phyloP scores from a whole-genome alignment of 2,797 vertebrate species.

The Clarias laeviceps region DNA sequence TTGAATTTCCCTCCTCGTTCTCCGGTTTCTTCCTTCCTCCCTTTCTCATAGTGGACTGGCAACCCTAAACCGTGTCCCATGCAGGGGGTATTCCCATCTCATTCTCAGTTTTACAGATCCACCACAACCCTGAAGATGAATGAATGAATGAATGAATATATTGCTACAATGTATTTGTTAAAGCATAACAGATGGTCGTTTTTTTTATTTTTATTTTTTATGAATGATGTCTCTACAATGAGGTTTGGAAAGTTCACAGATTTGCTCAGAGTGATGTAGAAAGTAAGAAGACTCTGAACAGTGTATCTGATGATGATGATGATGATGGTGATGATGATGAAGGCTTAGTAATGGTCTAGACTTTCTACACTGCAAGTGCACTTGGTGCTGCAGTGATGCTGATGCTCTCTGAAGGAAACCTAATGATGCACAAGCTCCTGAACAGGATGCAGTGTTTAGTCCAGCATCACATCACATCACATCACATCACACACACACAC shows the following conservation, averaged over 20 bases:
- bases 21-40: not conserved
- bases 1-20: not conserved
- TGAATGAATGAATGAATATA: not conserved
- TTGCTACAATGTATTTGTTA: not conserved
- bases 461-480: not conserved
- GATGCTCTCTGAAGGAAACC: not conserved
- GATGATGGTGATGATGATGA: not conserved
- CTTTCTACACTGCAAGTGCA: not conserved
- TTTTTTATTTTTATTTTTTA: too few relatives aligned
- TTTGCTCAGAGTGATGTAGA: not conserved
- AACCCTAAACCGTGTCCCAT: not conserved
- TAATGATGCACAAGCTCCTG: not conserved
- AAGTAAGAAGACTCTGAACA: not conserved
- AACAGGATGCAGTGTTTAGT: not conserved
- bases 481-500: not conserved
- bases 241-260: not conserved
- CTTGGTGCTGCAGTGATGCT: constrained; percentile 42
- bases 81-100: not conserved
- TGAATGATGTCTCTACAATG: not conserved
- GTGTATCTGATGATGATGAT: not conserved
- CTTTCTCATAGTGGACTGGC: not conserved
- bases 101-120: not conserved
- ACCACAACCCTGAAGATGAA: not conserved
- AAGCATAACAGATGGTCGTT: not conserved
- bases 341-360: not conserved